Percentiles rank a stretch among this genome's conserved stretches.
Evolutionary conservation across 1,140 invertebrate species (phyloP).

Genomic region (Schlechtendalia chinensis): DNA sequence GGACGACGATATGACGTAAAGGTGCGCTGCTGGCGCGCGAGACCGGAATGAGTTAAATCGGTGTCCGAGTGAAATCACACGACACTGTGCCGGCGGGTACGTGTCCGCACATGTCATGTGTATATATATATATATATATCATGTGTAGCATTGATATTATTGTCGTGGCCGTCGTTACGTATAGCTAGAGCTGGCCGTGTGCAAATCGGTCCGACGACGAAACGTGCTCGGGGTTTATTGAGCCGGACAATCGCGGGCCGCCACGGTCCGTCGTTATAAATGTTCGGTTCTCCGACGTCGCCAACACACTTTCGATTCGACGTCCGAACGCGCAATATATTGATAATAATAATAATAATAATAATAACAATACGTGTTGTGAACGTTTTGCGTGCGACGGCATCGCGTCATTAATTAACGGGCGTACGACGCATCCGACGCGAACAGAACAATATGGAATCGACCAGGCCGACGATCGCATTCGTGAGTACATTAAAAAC

Average conservation of each 20-base stretch:
- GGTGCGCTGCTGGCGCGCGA: too few species aligned
- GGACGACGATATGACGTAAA: too few species aligned
- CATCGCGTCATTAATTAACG: not conserved
- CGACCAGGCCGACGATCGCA: not conserved
- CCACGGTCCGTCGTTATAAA: not conserved
- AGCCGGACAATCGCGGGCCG: not conserved
- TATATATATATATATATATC: not conserved
- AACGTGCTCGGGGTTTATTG: constrained; percentile 2
- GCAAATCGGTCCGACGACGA: not conserved
- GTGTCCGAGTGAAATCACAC: constrained; percentile 32
- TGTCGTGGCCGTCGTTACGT: too few species aligned
- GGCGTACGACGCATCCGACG: too few species aligned
- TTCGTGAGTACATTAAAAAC: not conserved
- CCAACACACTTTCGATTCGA: constrained; percentile 14
- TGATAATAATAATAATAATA: too few species aligned
- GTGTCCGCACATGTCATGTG: too few species aligned
- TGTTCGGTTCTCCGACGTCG: not conserved
- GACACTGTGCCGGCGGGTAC: too few species aligned
- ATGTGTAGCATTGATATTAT: not conserved
- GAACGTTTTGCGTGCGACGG: not conserved
- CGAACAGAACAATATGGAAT: not conserved
- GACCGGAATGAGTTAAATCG: constrained; percentile 18
- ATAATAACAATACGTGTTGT: too few species aligned
- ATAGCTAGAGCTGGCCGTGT: not conserved
- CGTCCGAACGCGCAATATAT: not conserved